Conservation (phyloP, 2,888 invertebrate species). For the Zootermopsis nevadensis region DNA sequence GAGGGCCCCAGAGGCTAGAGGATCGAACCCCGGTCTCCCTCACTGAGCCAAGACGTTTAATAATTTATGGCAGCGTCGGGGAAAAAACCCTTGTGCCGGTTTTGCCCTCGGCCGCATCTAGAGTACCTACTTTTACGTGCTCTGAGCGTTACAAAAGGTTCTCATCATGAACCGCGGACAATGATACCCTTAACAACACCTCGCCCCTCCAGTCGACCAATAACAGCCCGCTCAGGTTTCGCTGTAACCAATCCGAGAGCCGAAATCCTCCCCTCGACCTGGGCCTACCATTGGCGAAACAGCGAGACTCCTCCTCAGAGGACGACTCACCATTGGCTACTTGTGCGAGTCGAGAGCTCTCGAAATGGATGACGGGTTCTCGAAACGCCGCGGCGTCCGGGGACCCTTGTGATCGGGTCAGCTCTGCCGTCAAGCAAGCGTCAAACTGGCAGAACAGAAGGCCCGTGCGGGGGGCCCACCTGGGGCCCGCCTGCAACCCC, state of each 20-base stretch:
- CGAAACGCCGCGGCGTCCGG: conserved; percentile 21
- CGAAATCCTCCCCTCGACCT: conserved; percentile 26
- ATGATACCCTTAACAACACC: conserved; percentile 25
- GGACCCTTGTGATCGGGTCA: conserved; percentile 9
- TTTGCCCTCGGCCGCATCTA: neutral
- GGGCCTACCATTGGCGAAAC: neutral
- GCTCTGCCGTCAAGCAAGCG: neutral
- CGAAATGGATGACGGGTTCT: conserved; percentile 39
- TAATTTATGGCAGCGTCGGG: too few relatives aligned
- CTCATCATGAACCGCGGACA: conserved; percentile 27
- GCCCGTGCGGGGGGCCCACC: conserved; percentile 38
- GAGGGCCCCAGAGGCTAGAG: too few relatives aligned
- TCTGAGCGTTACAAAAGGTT: conserved; percentile 28
- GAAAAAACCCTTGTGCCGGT: neutral
- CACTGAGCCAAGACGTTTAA: too few relatives aligned
- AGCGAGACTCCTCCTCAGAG: conserved; percentile 3
- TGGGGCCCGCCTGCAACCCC: conserved; percentile 41
- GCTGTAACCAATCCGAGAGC: neutral
- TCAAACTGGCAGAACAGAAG: conserved; percentile 31
- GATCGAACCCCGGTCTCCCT: too few relatives aligned
- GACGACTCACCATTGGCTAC: conserved; percentile 33
- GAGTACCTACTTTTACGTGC: conserved; percentile 16
- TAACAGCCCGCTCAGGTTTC: neutral
- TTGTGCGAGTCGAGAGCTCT: conserved; percentile 29
- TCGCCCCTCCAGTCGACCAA: conserved; percentile 21